These are phyloP conservation scores for Laupala kohalensis DNA, from an alignment of 1,140 invertebrate genomes.

Conservation along the genomic window DNA sequence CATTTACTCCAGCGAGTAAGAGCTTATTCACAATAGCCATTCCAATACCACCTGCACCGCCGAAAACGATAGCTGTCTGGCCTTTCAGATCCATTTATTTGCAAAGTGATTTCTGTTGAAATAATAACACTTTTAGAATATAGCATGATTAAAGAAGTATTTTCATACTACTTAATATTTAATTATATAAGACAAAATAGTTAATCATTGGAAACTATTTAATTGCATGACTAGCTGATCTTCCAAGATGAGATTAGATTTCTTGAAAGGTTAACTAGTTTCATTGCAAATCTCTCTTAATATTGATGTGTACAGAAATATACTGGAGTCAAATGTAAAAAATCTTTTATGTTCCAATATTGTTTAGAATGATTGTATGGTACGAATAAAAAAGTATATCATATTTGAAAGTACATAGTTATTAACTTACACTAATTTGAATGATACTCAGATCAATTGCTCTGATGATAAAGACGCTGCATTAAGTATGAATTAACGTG, in stretches of 20 bases:
- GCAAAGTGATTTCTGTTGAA: background rate
- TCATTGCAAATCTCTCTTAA: too few relatives aligned
- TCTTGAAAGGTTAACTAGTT: background rate
- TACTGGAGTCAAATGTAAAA: too few relatives aligned
- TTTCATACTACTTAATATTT: too few relatives aligned
- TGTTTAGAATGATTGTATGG: too few relatives aligned
- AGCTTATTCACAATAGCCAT: slow-evolving; percentile 27
- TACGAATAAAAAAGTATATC: too few relatives aligned
- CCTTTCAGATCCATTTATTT: slow-evolving; percentile 15
- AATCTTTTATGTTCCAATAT: too few relatives aligned
- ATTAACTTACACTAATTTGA: too few relatives aligned
- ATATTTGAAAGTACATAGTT: too few relatives aligned
- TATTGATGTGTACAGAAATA: too few relatives aligned
- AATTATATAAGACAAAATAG: background rate
- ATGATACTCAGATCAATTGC: too few relatives aligned
- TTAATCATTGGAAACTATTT: background rate
- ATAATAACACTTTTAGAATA: background rate
- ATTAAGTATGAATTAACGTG: too few relatives aligned
- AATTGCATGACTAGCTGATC: background rate
- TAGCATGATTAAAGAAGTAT: background rate
- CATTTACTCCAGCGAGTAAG: slow-evolving; percentile 24
- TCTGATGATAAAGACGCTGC: too few relatives aligned
- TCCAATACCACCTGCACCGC: slow-evolving; percentile 32
- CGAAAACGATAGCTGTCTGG: slow-evolving; percentile 34
- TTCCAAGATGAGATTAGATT: background rate